These are phyloP conservation scores for Phocoena sinus DNA, from an alignment of 2,113 vertebrate species.

Conservation along the genomic window DNA sequence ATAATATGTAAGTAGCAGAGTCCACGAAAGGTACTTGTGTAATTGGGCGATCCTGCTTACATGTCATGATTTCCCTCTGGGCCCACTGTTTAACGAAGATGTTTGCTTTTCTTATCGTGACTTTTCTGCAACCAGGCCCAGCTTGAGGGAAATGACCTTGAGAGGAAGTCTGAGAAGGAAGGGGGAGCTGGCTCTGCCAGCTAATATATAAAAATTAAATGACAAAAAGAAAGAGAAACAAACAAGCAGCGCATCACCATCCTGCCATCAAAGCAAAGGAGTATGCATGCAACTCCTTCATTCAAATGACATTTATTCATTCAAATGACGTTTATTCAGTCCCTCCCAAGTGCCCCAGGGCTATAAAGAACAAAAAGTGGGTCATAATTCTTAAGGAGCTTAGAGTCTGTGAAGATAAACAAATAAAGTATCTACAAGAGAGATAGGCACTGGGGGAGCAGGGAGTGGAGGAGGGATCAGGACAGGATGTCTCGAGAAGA, in stretches of 20 bases:
- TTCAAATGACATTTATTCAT: background rate
- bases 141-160: conserved; percentile 46
- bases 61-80: background rate
- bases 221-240: conserved; percentile 9
- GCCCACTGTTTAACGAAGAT: conserved; percentile 32
- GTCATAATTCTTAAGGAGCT: background rate
- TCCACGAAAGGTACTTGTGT: background rate
- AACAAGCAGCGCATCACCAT: background rate
- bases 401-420: background rate
- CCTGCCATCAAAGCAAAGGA: background rate
- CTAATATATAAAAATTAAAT: background rate
- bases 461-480: background rate
- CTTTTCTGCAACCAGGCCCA: background rate
- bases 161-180: background rate
- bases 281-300: background rate
- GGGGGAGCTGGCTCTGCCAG: background rate
- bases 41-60: background rate
- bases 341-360: background rate
- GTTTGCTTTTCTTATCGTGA: conserved; percentile 51
- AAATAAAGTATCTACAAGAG: background rate
- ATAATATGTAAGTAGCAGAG: background rate
- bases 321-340: background rate
- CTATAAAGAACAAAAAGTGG: background rate
- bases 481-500: background rate
- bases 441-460: background rate